Evolutionary conservation across 2,797 vertebrate genomes (phyloP).

Genomic region (Pteronotus mesoamericanus): DNA sequence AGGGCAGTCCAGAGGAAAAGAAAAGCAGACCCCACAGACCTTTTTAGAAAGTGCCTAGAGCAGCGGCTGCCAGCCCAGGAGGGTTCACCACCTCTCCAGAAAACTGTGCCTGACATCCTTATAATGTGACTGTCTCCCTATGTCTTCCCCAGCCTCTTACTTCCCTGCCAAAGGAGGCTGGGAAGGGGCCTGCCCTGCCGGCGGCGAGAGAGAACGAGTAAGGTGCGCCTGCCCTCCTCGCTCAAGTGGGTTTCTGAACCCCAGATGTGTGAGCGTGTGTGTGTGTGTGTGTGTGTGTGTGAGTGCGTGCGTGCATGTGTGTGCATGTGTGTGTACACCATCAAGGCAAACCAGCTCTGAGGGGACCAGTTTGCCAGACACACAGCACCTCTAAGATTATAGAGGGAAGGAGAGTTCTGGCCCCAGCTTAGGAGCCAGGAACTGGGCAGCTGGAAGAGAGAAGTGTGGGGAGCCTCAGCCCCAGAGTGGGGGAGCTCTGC

Average conservation of each 20-base stretch:
- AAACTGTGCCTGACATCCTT: conserved; percentile 36
- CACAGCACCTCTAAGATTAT: not conserved
- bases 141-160: not conserved
- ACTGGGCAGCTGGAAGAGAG: not conserved
- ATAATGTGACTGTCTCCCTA: not conserved
- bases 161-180: not conserved
- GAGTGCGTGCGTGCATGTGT: not conserved
- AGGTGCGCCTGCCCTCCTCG: not conserved
- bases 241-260: not conserved
- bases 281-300: not conserved
- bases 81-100: conserved; percentile 69
- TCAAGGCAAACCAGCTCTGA: not conserved
- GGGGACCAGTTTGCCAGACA: not conserved
- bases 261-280: not conserved
- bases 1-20: not conserved
- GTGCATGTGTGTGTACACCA: not conserved
- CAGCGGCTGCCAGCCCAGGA: not conserved
- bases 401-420: not conserved
- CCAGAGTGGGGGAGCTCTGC: not conserved
- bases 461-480: not conserved
- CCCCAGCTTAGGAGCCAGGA: not conserved
- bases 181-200: not conserved
- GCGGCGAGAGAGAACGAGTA: not conserved
- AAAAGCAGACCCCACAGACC: conserved; percentile 30
- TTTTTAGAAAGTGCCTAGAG: conserved; percentile 17